Evolutionary conservation across 2,888 invertebrate genomes (phyloP).

Genomic region (Zele albiditarsus): DNA sequence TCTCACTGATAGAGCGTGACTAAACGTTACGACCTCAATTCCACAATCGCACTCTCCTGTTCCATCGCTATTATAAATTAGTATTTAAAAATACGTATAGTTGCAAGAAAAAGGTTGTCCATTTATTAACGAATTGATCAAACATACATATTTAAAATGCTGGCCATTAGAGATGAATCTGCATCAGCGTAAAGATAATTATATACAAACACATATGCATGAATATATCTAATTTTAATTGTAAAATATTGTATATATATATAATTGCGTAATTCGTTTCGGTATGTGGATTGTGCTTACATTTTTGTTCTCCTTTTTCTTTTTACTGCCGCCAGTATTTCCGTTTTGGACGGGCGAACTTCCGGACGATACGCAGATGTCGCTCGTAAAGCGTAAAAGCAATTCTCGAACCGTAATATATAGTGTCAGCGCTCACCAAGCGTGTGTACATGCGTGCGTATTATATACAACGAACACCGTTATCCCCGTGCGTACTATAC

Average conservation of each 20-base stretch:
- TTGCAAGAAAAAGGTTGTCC: too few relatives aligned
- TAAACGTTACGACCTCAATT: constrained; percentile 18
- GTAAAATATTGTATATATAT: too few relatives aligned
- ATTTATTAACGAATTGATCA: too few relatives aligned
- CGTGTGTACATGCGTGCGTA: neutral
- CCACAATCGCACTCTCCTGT: neutral
- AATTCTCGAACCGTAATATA: constrained; percentile 10
- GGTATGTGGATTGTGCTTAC: too few relatives aligned
- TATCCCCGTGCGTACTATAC: constrained; percentile 17
- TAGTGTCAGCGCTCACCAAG: neutral
- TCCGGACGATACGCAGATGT: constrained; percentile 27
- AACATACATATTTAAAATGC: too few relatives aligned
- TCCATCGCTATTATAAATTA: neutral
- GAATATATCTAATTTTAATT: too few relatives aligned
- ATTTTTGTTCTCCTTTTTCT: neutral
- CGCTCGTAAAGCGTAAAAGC: constrained; percentile 16
- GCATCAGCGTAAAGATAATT: too few relatives aligned
- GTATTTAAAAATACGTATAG: neutral
- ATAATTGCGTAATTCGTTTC: too few relatives aligned
- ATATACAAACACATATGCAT: too few relatives aligned
- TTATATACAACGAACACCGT: constrained; percentile 38
- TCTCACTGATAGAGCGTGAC: constrained; percentile 1
- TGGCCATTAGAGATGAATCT: too few relatives aligned
- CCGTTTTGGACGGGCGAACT: constrained; percentile 17
- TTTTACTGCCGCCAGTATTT: constrained; percentile 1